Conservation (phyloP, 2,797 vertebrate species). For the Ctenochaetus hawaiiensis region DNA sequence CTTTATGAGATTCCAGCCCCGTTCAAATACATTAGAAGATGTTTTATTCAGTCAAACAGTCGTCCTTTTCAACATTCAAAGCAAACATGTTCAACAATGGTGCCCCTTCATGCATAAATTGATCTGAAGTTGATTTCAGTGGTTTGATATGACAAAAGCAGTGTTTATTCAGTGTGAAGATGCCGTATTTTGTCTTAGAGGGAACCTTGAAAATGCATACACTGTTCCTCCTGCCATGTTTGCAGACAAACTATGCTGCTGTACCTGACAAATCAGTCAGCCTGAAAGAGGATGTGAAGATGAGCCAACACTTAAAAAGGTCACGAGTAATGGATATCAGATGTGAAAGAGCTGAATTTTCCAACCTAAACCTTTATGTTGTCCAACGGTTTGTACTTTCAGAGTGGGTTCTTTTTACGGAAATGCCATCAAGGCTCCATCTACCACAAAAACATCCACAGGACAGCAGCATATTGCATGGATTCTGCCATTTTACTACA, state of each 20-base stretch:
- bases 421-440: conserved; percentile 28
- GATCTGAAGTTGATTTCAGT: conserved; percentile 8
- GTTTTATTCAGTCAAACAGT: conserved; percentile 12
- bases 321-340: conserved; percentile 75
- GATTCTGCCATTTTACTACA: conserved; percentile 4
- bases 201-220: conserved; percentile 17
- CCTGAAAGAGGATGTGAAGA: conserved; percentile 66
- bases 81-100: not conserved
- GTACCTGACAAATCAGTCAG: conserved; percentile 62
- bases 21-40: conserved; percentile 2
- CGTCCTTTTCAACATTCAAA: conserved; percentile 22
- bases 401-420: conserved; percentile 15
- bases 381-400: conserved; percentile 24
- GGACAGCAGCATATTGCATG: conserved; percentile 20
- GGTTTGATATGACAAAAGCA: conserved; percentile 16
- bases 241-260: conserved; percentile 44
- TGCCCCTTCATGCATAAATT: not conserved
- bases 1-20: conserved; percentile 22
- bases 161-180: not conserved
- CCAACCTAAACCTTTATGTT: conserved; percentile 34
- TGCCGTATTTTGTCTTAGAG: conserved; percentile 26
- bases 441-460: conserved; percentile 5
- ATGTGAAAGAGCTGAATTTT: conserved; percentile 60
- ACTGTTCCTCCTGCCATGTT: conserved; percentile 27
- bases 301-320: conserved; percentile 67